Evolutionary conservation across 2,888 invertebrate species (phyloP), one percentile per base, ranked within the genome.

Genomic region (Muschampia staudingeri): DNA sequence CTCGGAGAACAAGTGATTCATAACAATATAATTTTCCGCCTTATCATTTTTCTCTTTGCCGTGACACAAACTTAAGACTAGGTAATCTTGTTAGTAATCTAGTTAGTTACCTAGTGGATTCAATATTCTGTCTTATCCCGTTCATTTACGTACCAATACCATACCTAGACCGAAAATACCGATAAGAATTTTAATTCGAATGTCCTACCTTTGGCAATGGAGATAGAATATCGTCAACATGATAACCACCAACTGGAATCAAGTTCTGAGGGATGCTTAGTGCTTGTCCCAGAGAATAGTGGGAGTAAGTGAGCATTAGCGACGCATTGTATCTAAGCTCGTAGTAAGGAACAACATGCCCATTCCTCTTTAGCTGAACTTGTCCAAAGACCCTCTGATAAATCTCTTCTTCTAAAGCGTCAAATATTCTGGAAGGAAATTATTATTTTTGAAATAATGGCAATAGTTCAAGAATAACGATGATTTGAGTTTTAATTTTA

Each of bases 191-290:
- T 61, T 61, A 25, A 56, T 5, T 19, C 9, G 12, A n/a, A 48
- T 11, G 4, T 30, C 80, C 79, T 76, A 90, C 90, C 85, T 85
- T 80, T 16, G 90, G 87, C 52, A 90, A 87, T 8, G 89, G 88
- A 19, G 85, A 82, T 0, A 86, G 40, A 14, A 83, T 65, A 0
- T 83, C 81, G 19, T 87, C 83, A 42, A 90, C 87, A 73, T 90
- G 90, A 65, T 87, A 89, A 11, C 91, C 91, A n/a, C 88, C 90
- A 30, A 91, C 85, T 67, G 85, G 81, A 19, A 87, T 88, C 25
- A 87, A 88, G 56, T 82, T 89, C 44, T 76, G 82, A 1, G 85
- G 83, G 16, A 82, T 67, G 52, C 76, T 80, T 5, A 78, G 25
- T 1, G 83, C 44, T 69, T 82, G 82, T 5, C 83, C 48, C 40